phyloP scores from a whole-genome alignment of 2,113 vertebrate species.

The Apodemus sylvaticus region DNA sequence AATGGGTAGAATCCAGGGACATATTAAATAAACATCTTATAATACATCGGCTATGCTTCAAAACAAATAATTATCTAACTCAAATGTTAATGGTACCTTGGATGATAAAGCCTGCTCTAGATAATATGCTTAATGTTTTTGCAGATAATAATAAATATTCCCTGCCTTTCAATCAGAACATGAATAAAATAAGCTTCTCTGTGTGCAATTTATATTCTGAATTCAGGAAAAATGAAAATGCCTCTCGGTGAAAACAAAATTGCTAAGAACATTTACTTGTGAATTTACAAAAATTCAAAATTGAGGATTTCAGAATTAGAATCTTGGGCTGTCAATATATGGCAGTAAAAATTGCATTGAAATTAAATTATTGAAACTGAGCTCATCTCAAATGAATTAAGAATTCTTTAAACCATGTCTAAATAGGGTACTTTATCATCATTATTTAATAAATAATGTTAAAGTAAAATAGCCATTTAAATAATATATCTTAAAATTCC shows the following conservation, averaged over 20 bases:
- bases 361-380: conserved; percentile 1
- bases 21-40: neutral
- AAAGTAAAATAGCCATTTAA: conserved; percentile 34
- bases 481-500: neutral
- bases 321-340: neutral
- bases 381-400: conserved; percentile 3
- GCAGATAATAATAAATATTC: conserved; percentile 24
- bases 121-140: conserved; percentile 14
- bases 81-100: neutral
- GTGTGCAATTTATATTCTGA: conserved; percentile 31
- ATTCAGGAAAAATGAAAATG: conserved; percentile 57
- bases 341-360: neutral
- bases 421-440: neutral
- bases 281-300: conserved; percentile 26
- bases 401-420: conserved; percentile 16
- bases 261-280: conserved; percentile 43
- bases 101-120: neutral
- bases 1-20: neutral
- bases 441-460: conserved; percentile 47
- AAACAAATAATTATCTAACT: neutral
- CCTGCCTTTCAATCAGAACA: neutral
- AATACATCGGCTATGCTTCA: neutral
- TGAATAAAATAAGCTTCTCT: conserved; percentile 51
- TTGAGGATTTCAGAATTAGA: conserved; percentile 5
- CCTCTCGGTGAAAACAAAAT: conserved; percentile 25